Conservation (phyloP, 2,113 vertebrate genomes). For the Macheiramphus alcinus region DNA sequence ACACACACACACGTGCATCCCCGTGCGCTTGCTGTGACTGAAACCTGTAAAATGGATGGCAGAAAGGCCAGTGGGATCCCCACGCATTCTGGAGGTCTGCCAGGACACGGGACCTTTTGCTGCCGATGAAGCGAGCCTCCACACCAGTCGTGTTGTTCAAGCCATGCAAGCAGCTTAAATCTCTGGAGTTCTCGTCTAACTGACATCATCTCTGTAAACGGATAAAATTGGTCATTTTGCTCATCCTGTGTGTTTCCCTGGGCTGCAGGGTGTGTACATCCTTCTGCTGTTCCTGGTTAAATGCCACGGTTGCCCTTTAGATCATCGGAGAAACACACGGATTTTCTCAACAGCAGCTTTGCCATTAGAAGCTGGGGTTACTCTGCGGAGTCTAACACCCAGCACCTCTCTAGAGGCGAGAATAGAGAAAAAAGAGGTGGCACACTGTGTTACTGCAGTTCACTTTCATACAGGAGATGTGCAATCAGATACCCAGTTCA, state of each 20-base stretch:
- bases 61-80: background rate
- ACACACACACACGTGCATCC: too few species aligned
- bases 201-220: background rate
- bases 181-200: background rate
- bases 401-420: background rate
- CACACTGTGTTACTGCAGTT: background rate
- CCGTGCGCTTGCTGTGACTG: accelerated
- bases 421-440: background rate
- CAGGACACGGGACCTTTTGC: accelerated
- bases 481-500: background rate
- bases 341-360: background rate
- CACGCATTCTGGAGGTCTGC: accelerated
- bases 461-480: background rate
- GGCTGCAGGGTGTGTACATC: background rate
- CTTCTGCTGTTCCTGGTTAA: background rate
- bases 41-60: background rate
- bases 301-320: accelerated
- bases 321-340: accelerated
- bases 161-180: background rate
- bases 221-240: background rate
- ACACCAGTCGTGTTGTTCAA: accelerated
- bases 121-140: accelerated
- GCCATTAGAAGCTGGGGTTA: background rate
- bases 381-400: background rate
- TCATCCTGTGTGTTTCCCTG: background rate